Base-by-base conservation (phyloP, 2,888 invertebrate species). In the Uropetala carovei region DNA sequence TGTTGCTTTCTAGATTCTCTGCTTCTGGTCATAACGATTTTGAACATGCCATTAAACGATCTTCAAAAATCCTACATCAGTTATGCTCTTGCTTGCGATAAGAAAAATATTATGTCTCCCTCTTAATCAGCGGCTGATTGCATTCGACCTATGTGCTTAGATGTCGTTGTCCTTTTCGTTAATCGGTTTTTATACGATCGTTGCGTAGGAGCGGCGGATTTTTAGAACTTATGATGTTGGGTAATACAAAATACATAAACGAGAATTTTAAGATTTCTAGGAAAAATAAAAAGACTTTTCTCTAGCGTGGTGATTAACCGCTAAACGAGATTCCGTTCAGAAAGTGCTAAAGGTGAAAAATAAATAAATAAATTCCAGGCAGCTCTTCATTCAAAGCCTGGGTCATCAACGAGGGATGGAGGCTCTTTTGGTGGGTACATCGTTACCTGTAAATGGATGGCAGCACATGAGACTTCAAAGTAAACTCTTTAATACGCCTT, bases 391-490 rank as follows among this genome's bases (percentile, higher is more conserved):
- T 43, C 89, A 89, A 89, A 89, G 64, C 43, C 18, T 13, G 56
- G 89, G 89, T 58, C 68, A 64, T 43, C 64, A 64, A 64, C 56
- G 27, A 83, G 56, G 56, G n/a, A n/a, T n/a, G n/a, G n/a, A 43
- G 43, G 89, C 30, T 89, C 89, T 64, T 89, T 68, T 89, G 68
- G 58, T 43, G 64, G 9, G 89, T 58, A 64, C 89, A 43, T 89
- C 89, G 68, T 89, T 89, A 89, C 89, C 89, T 89, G 30, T 68
- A 89, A 89, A 89, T 68, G 64, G 64, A 89, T 64, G 89, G 43
- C 64, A n/a, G 89, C 60, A 56, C 60, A 59, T 64, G 68, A 43
- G 43, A 89, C 89, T 89, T 89, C 89, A 89, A 89, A 89, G 89
- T 64, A 43, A 30, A 16, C n/a, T 30, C 89, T 30, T 89, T 64